Conservation (phyloP, 1,140 invertebrate genomes). For the Sitobion miscanthi region DNA sequence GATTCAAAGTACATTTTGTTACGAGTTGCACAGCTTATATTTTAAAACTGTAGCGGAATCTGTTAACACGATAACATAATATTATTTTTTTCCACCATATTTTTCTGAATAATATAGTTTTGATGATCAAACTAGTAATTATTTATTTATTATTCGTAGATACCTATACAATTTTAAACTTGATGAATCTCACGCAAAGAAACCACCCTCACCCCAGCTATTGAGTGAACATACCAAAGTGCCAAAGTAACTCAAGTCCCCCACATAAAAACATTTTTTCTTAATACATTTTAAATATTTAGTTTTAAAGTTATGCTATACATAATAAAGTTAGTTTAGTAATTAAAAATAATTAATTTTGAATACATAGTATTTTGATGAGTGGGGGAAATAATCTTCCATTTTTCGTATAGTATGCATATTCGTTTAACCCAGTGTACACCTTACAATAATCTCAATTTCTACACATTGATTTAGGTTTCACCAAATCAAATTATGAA, state of each 20-base stretch:
- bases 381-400: not conserved
- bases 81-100: not conserved
- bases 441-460: not conserved
- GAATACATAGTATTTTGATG: not conserved
- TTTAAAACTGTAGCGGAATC: not conserved
- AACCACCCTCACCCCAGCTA: not conserved
- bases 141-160: too few species aligned
- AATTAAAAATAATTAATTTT: not conserved
- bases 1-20: not conserved
- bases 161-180: too few species aligned
- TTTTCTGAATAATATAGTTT: not conserved
- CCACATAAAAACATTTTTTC: not conserved
- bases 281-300: not conserved
- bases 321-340: not conserved
- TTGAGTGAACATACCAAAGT: too few species aligned
- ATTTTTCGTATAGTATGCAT: not conserved
- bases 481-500: not conserved
- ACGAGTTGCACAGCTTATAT: not conserved
- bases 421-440: not conserved
- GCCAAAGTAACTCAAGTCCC: too few species aligned
- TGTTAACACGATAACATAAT: not conserved
- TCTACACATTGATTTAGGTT: not conserved
- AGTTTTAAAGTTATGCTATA: not conserved
- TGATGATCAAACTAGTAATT: not conserved
- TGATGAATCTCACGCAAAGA: not conserved